Evolutionary conservation across 2,113 vertebrate species (phyloP), one percentile per base, ranked within the genome.

Genomic region (Panurus biarmicus): DNA sequence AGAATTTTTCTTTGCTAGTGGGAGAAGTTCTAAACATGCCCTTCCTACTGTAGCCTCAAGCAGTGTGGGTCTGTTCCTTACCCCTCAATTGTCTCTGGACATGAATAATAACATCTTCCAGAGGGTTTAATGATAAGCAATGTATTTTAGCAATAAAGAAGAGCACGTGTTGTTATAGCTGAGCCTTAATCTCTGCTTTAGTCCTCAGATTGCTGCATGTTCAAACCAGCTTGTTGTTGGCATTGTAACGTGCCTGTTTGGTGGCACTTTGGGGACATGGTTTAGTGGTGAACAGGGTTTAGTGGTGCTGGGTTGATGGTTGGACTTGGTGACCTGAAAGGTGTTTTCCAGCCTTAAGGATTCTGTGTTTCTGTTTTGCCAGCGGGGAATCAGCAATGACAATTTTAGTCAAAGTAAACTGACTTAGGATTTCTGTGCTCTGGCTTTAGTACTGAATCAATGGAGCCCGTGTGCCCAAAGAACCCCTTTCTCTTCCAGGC

Each of bases 401-500:
- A 31, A 62, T 56, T 66, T 60, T 26, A 73, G 8, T 51, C 50
- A 19, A 47, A 75, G 26, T 65, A 60, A 89, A 77, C 12, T 18
- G 20, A 23, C 1, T 21, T 40, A 38, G 18, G 53, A 40, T 44
- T 23, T 54, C 71, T 64, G 40, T 51, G 4, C 1, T 2, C 7
- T 80, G 0, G 0, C 12, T 83, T 47, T 42, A 53, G 15, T 33
- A 8, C 11, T 60, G 6, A 66, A 6, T 19, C n/a, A 14, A 5
- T 36, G 9, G 18, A 23, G 17, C 22, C 38, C 23, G 62, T 33
- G 72, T 26, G 8, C n/a, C 48, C 86, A 12, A 56, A 67, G 65
- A 75, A 3, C 22, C 22, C 24, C 5, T 45, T 57, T 81, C 61
- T 87, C 40, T 73, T 47, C 11, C 80, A 99, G 99, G 98, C 87